Base-by-base conservation (phyloP, 2,888 invertebrate genomes). In the Parnassius apollo region DNA sequence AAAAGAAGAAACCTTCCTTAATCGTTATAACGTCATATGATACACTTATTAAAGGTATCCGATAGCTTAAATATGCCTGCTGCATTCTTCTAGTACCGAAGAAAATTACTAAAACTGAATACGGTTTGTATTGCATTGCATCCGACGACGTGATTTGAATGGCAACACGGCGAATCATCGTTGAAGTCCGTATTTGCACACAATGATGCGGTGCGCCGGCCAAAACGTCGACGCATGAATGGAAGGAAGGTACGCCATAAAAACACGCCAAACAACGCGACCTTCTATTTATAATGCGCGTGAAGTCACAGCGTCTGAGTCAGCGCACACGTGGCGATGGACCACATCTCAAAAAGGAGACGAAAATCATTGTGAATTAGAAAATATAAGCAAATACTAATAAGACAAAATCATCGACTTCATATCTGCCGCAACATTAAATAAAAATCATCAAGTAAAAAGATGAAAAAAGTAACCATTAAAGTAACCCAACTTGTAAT, bases 201-300 rank as follows among this genome's bases (percentile, higher is more conserved):
- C 83, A 87, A 85, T 84, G 71, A 71, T 61, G 56, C 59, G 42
- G 62, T 57, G 42, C 61, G 55, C 57, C 68, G 62, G 67, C 70
- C 71, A 68, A 74, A 70, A 66, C 59, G 64, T 68, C 69, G 74
- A 75, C 74, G 75, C 69, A 83, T 86, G 78, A 88, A 88, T 86
- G 86, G 80, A 78, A 84, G 87, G 87, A 88, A 85, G 83, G 75
- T 70, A 70, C 74, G 68, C 81, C 81, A 81, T 81, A 83, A 73
- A 81, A 78, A 76, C 68, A 63, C 42, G 51, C 35, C 59, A 58
- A 42, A 18, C 55, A 44, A 9, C 44, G 51, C 51, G 44, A 42
- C 35, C 35, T 42, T 42, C 35, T 65, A 51, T 57, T 60, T 55
- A 61, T 61, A 55, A 50, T 35, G 45, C 12, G 42, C 8, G 62